Conservation (phyloP, 2,113 vertebrate species). For the Talpa occidentalis region DNA sequence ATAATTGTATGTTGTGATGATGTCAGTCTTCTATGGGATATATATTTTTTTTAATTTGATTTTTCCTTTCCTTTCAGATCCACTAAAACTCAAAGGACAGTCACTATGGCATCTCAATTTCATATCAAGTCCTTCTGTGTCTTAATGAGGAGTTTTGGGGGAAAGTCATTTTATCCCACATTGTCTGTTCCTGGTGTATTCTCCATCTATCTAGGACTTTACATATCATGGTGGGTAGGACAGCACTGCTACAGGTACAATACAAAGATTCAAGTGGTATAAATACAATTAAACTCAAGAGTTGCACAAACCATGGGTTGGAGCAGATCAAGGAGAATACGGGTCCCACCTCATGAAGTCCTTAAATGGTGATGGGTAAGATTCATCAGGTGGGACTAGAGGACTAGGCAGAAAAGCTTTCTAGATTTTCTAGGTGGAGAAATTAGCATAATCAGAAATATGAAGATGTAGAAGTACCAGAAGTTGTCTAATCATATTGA, state of each 20-base stretch:
- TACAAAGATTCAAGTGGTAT: background rate
- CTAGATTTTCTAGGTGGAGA: background rate
- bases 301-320: background rate
- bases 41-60: background rate
- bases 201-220: background rate
- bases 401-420: background rate
- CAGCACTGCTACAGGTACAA: background rate
- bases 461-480: background rate
- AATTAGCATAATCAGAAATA: background rate
- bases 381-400: background rate
- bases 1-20: constrained; percentile 26
- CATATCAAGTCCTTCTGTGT: background rate
- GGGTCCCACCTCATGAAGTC: background rate
- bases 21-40: background rate
- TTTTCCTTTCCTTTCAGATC: background rate
- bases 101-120: background rate
- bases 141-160: constrained; percentile 28
- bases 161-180: background rate
- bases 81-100: constrained; percentile 36
- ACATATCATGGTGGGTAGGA: background rate
- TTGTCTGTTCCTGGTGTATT: background rate
- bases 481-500: constrained; percentile 44
- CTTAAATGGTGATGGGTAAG: background rate
- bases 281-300: background rate
- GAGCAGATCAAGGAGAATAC: background rate